Evolutionary conservation across 2,113 vertebrate genomes (phyloP).

Genomic region (Galemys pyrenaicus): DNA sequence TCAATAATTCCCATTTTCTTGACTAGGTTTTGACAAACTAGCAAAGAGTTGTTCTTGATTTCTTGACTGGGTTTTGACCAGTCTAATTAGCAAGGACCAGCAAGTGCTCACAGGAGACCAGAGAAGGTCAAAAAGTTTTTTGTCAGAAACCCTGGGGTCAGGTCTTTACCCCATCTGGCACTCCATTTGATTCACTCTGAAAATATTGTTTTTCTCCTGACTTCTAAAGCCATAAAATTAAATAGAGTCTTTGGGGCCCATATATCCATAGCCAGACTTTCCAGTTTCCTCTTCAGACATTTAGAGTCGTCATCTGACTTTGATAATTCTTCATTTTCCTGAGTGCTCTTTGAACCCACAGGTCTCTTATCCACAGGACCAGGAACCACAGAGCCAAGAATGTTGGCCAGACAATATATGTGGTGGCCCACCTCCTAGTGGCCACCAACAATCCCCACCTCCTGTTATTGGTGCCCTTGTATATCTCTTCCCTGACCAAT

Average conservation of each 20-base stretch:
- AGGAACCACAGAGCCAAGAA: conserved; percentile 1
- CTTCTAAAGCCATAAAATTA: conserved; percentile 22
- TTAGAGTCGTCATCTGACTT: not conserved
- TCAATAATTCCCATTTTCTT: not conserved
- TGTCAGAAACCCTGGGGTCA: not conserved
- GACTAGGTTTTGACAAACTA: not conserved
- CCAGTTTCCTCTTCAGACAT: conserved; percentile 13
- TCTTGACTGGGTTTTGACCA: too few species aligned
- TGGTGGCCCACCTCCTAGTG: not conserved
- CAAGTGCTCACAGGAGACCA: not conserved
- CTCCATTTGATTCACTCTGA: not conserved
- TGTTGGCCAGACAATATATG: not conserved
- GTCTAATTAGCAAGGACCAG: not conserved
- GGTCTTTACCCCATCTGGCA: not conserved
- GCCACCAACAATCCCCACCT: not conserved
- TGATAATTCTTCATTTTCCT: not conserved
- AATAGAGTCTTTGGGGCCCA: not conserved
- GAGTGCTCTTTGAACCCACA: not conserved
- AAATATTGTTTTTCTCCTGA: not conserved
- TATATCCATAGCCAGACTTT: not conserved
- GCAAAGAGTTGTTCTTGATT: too few species aligned
- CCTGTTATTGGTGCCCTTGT: not conserved
- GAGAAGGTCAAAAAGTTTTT: not conserved
- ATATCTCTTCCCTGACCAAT: not conserved
- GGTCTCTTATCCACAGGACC: not conserved